Base-by-base conservation (phyloP, 2,888 invertebrate genomes). In the Eurois occulta region DNA sequence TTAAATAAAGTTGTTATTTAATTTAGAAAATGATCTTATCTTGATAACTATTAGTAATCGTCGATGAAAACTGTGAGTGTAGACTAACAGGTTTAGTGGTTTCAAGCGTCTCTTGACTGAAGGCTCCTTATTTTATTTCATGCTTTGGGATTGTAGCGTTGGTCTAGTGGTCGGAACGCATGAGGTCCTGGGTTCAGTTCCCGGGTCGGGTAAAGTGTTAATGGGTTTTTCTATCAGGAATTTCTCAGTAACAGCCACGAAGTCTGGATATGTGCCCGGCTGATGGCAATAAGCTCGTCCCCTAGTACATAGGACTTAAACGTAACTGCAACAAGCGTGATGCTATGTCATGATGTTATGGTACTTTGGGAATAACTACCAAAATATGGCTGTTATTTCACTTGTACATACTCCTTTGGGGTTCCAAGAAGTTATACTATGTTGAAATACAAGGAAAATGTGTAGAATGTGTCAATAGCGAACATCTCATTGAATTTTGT, bases 401-500 rank as follows among this genome's bases (percentile, higher is more conserved):
- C 11, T 38, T 64, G 41, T n/a, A 65, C n/a, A 5, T 4, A 64
- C 11, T 65, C n/a, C 2, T 24, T 38, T 11, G 11, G 1, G 18
- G 41, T 65, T n/a, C 8, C 8, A 65, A 65, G 38, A 41, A 18
- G n/a, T 13, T 11, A n/a, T 41, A 0, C 65, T 65, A 18, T 28
- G 41, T 41, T 55, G 24, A 28, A 81, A 74, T 28, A 66, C 41
- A 75, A 78, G 74, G 48, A 74, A 81, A 74, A 66, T 66, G 11
- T 55, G 8, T 48, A 66, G 4, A 73, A 21, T 81, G n/a, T 66
- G 60, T 75, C 28, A 79, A 67, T 58, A 80, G 24, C 11, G 11
- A 28, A 81, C 28, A 65, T 55, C 46, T 74, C n/a, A 35, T 75
- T 81, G 60, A 52, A 21, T 62, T 41, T 35, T 82, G 21, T 81